Base-by-base conservation (phyloP, 2,113 vertebrate genomes). In the Plectropomus leopardus region DNA sequence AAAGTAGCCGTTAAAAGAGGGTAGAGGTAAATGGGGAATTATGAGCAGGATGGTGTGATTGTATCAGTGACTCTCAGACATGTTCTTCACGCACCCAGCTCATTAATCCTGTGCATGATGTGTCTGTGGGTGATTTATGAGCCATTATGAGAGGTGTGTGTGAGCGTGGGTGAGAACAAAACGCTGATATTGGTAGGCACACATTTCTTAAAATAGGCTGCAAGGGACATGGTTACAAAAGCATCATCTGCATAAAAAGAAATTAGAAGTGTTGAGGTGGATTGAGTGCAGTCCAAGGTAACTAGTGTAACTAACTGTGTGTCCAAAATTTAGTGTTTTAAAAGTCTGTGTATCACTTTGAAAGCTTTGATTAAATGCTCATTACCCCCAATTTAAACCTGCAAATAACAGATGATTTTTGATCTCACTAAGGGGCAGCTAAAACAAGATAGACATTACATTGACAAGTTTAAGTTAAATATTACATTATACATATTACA, bases 71-170 rank as follows among this genome's bases (percentile, higher is more conserved):
- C 80, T 75, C 42, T 74, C 58, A 74, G 80, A 71, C 59, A 68
- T 79, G 76, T 61, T 28, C 60, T 65, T 50, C 51, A 50, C 2
- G 13, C 65, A 68, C 66, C 59, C 45, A 42, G 72, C 73, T 81
- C 77, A 85, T 90, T 89, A 78, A 72, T 88, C 73, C 60, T 24
- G 45, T 66, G 59, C 51, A 36, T 45, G 47, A 44, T 73, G 68
- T 73, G 70, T 60, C 64, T 32, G 36, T 34, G 42, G 61, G 51
- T 83, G 83, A 92, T 91, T 91, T 86, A 85, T 83, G 74, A 81
- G 58, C 53, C 63, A 19, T 75, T 75, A 40, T 70, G 30, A 69
- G 9, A 60, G 72, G 40, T 72, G 40, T 59, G 26, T 67, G 57
- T 24, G 65, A 80, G 32, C 19, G 71, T 59, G 64, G 58, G 66